Percentiles rank a stretch among this genome's conserved stretches.
These are phyloP conservation scores for Eupleurogrammus muticus DNA, from an alignment of 2,797 vertebrate genomes.

Conservation along the genomic window DNA sequence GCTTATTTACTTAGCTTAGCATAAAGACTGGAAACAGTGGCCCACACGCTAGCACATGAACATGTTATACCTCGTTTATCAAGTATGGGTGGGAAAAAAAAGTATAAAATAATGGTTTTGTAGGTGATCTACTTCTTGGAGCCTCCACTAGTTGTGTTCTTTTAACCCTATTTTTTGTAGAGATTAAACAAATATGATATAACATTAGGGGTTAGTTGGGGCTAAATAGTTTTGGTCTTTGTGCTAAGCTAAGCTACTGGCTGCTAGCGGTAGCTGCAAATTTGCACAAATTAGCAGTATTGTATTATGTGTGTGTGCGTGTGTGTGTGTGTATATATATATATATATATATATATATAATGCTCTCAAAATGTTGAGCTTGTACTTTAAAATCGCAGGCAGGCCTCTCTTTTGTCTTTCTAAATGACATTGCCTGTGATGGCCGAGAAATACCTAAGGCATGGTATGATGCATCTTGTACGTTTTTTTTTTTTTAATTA, in stretches of 20 bases:
- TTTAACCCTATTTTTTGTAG: background rate
- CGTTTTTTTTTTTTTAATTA: too few species aligned
- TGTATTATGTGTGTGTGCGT: too few species aligned
- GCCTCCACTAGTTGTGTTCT: background rate
- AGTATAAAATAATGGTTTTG: background rate
- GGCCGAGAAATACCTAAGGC: slow-evolving; percentile 26
- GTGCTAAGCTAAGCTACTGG: slow-evolving; percentile 8
- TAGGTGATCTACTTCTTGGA: background rate
- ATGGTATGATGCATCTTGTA: slow-evolving; percentile 37
- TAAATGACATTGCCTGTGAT: background rate
- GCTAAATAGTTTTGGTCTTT: background rate
- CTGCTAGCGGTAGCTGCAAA: background rate
- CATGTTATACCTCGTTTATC: background rate
- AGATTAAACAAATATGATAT: background rate
- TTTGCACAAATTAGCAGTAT: slow-evolving; percentile 17
- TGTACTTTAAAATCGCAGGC: slow-evolving; percentile 13
- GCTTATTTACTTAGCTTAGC: slow-evolving; percentile 1
- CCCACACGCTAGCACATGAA: background rate
- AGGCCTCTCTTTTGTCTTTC: slow-evolving; percentile 9
- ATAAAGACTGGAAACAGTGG: slow-evolving; percentile 10
- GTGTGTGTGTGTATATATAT: too few species aligned
- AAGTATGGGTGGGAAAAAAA: too few species aligned
- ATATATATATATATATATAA: too few species aligned
- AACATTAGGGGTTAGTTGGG: too few species aligned
- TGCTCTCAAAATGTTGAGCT: slow-evolving; percentile 17